Percentiles rank a stretch among this genome's conserved stretches.
Evolutionary conservation across 2,888 invertebrate species (phyloP).

Genomic region (Cordilura impudica): DNA sequence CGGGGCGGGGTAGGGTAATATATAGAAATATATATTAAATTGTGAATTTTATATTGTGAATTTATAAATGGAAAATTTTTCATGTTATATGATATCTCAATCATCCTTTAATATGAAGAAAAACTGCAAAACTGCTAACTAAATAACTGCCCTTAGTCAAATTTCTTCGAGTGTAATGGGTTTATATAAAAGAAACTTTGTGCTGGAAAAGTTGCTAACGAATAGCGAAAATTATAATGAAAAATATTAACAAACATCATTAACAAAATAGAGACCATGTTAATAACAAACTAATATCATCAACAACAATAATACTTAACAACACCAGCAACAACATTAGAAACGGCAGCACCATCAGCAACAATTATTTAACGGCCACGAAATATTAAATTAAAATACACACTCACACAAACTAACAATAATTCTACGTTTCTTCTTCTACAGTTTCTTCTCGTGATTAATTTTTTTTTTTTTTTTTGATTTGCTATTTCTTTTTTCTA

Average conservation of each 20-base stretch:
- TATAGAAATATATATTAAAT: no score
- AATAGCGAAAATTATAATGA: background rate
- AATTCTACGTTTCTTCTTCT: no score
- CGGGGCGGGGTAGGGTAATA: no score
- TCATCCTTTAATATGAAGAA: no score
- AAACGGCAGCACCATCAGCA: background rate
- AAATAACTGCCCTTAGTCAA: background rate
- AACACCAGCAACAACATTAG: background rate
- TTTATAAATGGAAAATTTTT: no score
- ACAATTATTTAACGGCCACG: background rate
- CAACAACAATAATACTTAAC: background rate
- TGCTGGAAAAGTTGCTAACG: constrained; percentile 41
- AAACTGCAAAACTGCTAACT: no score
- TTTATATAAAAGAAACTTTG: constrained; percentile 33
- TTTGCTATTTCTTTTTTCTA: no score
- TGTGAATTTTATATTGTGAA: no score
- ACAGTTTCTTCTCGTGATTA: constrained; percentile 20
- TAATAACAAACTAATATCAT: background rate
- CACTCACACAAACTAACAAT: background rate
- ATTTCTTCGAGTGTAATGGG: background rate
- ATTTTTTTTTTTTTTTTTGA: constrained; percentile 2
- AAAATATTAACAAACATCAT: background rate
- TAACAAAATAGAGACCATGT: background rate
- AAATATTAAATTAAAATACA: no score
- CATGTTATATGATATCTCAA: no score